Percentiles rank a stretch among this genome's conserved stretches.
Conservation (phyloP, 2,888 invertebrate genomes). For the Nomada lathburiana region DNA sequence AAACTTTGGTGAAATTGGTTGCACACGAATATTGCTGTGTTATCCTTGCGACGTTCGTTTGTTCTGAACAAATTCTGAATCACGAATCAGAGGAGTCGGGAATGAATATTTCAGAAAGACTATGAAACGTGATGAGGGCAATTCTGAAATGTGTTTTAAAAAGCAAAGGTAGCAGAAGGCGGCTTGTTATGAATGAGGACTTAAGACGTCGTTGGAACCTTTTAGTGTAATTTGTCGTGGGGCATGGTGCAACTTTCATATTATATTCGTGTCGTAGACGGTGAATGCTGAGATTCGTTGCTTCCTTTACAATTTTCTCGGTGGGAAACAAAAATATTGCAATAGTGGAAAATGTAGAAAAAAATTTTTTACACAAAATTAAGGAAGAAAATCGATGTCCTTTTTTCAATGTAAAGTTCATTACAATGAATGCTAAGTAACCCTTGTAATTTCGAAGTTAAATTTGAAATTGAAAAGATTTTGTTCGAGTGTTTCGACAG, state of each 20-base stretch:
- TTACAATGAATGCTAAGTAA: neutral
- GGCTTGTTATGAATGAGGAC: neutral
- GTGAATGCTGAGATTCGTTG: neutral
- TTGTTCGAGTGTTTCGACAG: no score
- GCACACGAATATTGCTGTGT: neutral
- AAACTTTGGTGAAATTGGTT: conserved; percentile 7
- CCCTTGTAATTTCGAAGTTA: neutral
- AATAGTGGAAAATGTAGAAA: neutral
- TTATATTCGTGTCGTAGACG: neutral
- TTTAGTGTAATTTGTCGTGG: conserved; percentile 45
- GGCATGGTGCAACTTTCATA: neutral
- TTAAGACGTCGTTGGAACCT: neutral
- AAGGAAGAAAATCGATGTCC: neutral
- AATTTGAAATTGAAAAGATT: neutral
- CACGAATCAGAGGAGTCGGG: neutral
- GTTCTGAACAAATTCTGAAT: neutral
- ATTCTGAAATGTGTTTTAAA: neutral
- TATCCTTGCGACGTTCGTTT: neutral
- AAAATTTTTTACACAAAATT: neutral
- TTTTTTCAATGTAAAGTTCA: neutral
- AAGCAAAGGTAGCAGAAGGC: neutral
- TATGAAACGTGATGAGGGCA: neutral
- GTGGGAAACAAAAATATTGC: neutral
- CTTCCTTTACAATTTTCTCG: neutral
- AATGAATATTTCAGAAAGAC: conserved; percentile 23